A percentile compares a stretch with the other conserved stretches of the same genome.
phyloP scores from a whole-genome alignment of 2,113 vertebrate genomes.

The Formicarius rufipectus region DNA sequence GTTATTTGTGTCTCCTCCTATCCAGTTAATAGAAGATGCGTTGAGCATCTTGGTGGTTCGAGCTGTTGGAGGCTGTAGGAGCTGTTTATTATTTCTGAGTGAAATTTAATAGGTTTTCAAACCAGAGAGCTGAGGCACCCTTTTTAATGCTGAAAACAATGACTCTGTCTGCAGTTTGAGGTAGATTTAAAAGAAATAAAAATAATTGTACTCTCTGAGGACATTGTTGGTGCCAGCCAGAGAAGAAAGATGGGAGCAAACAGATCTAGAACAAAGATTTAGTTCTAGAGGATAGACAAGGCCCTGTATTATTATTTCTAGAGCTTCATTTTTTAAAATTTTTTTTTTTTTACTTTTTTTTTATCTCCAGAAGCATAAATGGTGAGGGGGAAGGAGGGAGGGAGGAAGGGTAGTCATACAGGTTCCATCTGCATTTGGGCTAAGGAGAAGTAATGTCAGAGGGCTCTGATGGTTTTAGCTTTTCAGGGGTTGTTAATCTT shows the following conservation, averaged over 20 bases:
- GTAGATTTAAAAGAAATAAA: neutral
- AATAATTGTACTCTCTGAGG: neutral
- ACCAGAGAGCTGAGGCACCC: neutral
- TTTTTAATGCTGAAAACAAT: neutral
- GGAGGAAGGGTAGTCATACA: neutral
- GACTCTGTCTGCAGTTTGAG: neutral
- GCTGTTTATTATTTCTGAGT: slow-evolving; percentile 1
- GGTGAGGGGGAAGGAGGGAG: neutral
- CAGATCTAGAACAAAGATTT: neutral
- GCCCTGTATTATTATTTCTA: neutral
- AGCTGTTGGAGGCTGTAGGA: neutral
- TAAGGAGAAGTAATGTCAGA: neutral
- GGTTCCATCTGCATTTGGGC: neutral
- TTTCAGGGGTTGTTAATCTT: neutral
- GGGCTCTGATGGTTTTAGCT: neutral
- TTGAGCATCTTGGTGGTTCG: neutral
- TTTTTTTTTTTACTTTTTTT: neutral
- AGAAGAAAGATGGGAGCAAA: neutral
- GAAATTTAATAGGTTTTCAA: neutral
- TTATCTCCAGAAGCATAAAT: neutral
- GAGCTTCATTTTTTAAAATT: neutral
- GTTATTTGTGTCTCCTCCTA: neutral
- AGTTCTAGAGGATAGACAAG: neutral
- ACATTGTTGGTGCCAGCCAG: neutral
- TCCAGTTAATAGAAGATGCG: neutral